These are phyloP conservation scores for Melanerpes formicivorus DNA, from an alignment of 2,113 vertebrate genomes.

Conservation along the genomic window DNA sequence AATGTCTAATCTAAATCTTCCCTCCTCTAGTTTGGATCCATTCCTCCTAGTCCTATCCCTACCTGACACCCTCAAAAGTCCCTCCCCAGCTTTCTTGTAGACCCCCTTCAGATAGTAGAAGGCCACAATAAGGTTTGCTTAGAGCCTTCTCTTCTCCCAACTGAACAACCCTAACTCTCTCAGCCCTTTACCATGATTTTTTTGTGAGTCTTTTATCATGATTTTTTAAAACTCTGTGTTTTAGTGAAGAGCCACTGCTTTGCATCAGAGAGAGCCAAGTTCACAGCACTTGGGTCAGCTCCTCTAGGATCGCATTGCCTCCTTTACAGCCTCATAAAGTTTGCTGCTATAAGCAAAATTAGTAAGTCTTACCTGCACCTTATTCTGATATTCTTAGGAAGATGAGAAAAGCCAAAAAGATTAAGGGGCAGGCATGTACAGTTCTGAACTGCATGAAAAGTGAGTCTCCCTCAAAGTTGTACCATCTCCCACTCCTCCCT, in stretches of 20 bases:
- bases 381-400: not conserved
- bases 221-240: not conserved
- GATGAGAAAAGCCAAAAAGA: not conserved
- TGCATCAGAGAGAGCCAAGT: not conserved
- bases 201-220: not conserved
- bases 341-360: not conserved
- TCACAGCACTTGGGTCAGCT: not conserved
- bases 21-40: too few species aligned
- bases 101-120: too few species aligned
- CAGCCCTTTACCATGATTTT: too few species aligned
- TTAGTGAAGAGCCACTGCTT: not conserved
- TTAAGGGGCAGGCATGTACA: not conserved
- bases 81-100: too few species aligned
- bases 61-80: too few species aligned
- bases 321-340: not conserved
- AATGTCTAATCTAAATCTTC: too few species aligned
- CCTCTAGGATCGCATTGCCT: accelerated
- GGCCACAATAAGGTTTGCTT: too few species aligned
- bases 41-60: too few species aligned
- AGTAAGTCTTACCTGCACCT: not conserved
- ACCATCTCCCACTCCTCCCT: accelerated
- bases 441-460: not conserved
- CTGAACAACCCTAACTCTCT: too few species aligned
- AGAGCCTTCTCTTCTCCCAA: too few species aligned
- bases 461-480: not conserved